Base-by-base conservation (phyloP, 2,888 invertebrate species). In the Bhutanitis thaidina region DNA sequence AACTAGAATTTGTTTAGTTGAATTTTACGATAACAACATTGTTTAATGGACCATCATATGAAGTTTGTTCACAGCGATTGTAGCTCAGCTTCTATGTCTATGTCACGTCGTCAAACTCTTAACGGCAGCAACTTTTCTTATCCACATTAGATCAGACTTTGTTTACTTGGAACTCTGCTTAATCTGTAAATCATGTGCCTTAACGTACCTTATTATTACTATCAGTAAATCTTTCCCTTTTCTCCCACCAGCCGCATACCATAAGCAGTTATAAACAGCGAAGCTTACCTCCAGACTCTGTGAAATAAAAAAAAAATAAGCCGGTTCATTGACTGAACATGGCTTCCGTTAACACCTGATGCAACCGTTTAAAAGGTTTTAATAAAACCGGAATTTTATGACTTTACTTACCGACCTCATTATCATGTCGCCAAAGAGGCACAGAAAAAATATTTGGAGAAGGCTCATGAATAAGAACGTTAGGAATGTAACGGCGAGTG, bases 361-460 rank as follows among this genome's bases (percentile, higher is more conserved):
- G 45, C 40, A 40, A 46, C 16, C 27, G 15, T 38, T 30, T 50
- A 34, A 27, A 52, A 8, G 35, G 25, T 32, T 20, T 35, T 43
- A 38, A 30, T 35, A 14, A 27, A 45, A 49, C 38, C 37, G 43
- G 43, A 43, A 43, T 43, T 43, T 49, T 32, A 34, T 13, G 9
- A 52, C 9, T 8, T 4, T 52, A 64, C 69, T 56, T 58, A 80
- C 80, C 27, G 77, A 70, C 32, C 54, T 62, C 67, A 65, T 74
- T 47, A 80, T 54, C 57, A 69, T 62, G 45, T 80, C 78, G 3
- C 71, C 78, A 36, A 74, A 79, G 55, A 69, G 70, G 41, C 80
- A 79, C 1, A 79, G 54, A 27, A 72, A 71, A 52, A 69, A 77
- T 4, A 77, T 68, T 56, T 79, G 80, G 56, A 77, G 58, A 25